Evolutionary conservation across 2,797 vertebrate species (phyloP).

Genomic region (Poecilia wingei): DNA sequence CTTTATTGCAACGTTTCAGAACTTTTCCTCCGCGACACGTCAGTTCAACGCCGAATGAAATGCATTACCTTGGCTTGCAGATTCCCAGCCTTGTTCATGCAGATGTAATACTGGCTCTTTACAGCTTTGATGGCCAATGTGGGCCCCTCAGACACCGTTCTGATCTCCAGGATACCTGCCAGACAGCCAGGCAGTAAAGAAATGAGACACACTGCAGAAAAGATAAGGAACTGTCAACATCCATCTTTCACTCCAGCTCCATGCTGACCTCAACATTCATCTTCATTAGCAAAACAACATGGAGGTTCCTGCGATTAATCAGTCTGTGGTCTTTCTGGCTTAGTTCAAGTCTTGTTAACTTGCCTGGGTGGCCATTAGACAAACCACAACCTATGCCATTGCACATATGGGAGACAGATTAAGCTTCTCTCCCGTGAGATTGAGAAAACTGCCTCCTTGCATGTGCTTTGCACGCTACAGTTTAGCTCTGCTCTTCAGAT

Average conservation of each 20-base stretch:
- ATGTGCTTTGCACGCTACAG: constrained; percentile 66
- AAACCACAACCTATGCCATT: constrained; percentile 63
- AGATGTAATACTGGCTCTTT: constrained; percentile 96
- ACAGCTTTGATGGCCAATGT: constrained; percentile 97
- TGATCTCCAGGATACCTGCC: constrained; percentile 97
- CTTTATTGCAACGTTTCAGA: constrained; percentile 9
- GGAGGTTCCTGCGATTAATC: constrained; percentile 68
- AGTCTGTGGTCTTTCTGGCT: constrained; percentile 66
- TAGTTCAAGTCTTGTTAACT: constrained; percentile 69
- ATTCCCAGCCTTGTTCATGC: constrained; percentile 93
- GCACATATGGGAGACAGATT: constrained; percentile 75
- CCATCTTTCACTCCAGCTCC: constrained; percentile 34
- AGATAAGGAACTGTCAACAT: constrained; percentile 61
- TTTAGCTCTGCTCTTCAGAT: constrained; percentile 51
- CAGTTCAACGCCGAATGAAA: constrained; percentile 5
- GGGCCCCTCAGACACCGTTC: constrained; percentile 94
- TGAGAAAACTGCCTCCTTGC: constrained; percentile 54
- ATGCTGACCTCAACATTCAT: constrained; percentile 48
- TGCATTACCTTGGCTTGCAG: constrained; percentile 93
- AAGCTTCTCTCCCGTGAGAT: constrained; percentile 60
- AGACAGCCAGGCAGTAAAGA: constrained; percentile 70
- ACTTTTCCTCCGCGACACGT: background rate
- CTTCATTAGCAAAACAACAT: constrained; percentile 64
- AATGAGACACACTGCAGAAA: constrained; percentile 37
- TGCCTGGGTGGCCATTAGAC: constrained; percentile 73